These are phyloP conservation scores for Aphyosemion australe DNA, from an alignment of 2,113 vertebrate species.

Conservation along the genomic window DNA sequence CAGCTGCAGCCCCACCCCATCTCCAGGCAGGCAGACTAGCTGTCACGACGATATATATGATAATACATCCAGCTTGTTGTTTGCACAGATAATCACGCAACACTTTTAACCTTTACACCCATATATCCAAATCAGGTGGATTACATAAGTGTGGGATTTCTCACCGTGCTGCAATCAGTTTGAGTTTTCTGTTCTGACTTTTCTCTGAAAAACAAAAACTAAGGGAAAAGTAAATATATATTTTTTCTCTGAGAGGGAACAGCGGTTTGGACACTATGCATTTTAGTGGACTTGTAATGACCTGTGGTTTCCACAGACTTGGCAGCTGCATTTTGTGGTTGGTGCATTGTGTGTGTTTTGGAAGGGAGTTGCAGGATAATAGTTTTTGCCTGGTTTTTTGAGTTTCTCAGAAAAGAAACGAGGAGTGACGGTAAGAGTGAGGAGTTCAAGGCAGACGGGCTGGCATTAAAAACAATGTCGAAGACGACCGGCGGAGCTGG, in stretches of 20 bases:
- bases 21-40: conserved; percentile 62
- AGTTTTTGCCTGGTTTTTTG: conserved; percentile 13
- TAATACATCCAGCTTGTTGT: conserved; percentile 40
- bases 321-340: conserved; percentile 53
- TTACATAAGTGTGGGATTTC: conserved; percentile 11
- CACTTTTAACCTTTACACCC: conserved; percentile 10
- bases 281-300: conserved; percentile 43
- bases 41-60: conserved; percentile 45
- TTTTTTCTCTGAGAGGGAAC: conserved; percentile 36
- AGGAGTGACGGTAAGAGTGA: conserved; percentile 17
- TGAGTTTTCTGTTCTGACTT: conserved; percentile 1
- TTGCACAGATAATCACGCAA: conserved; percentile 27
- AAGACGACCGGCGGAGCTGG: conserved; percentile 34
- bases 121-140: neutral
- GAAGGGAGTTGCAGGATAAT: conserved; percentile 27
- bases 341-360: conserved; percentile 45
- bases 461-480: conserved; percentile 26
- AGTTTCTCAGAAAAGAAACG: conserved; percentile 21
- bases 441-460: conserved; percentile 10
- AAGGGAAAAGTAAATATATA: conserved; percentile 36
- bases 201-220: conserved; percentile 4
- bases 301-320: conserved; percentile 55
- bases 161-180: conserved; percentile 19
- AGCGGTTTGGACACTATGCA: conserved; percentile 48
- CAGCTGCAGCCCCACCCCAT: conserved; percentile 56